Conservation (phyloP, 2,888 invertebrate genomes). For the Geophilus truncorum region DNA sequence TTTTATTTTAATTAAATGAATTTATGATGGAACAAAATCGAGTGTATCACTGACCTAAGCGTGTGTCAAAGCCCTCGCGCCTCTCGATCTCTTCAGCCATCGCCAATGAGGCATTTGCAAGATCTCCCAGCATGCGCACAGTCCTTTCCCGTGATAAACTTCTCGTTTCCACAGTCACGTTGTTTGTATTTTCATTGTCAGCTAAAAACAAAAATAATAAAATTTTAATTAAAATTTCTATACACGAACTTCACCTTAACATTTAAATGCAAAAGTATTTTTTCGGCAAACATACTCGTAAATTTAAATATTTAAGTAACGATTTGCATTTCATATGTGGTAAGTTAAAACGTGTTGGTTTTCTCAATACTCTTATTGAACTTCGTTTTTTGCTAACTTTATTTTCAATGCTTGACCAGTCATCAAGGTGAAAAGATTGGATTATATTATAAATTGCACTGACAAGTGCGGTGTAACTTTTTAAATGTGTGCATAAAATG, state of each 20-base stretch:
- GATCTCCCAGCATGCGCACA: neutral
- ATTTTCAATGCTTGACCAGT: neutral
- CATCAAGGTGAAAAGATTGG: neutral
- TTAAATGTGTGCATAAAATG: slow-evolving; percentile 7
- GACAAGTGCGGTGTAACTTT: neutral
- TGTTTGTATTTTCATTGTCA: slow-evolving; percentile 4
- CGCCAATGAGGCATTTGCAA: neutral
- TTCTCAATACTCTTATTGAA: neutral
- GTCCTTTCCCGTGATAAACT: neutral
- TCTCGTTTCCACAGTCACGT: neutral
- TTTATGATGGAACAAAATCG: neutral
- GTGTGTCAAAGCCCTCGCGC: slow-evolving; percentile 29
- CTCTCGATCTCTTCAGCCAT: slow-evolving; percentile 30
- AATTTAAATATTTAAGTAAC: too few relatives aligned
- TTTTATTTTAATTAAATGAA: neutral
- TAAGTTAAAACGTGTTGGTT: neutral
- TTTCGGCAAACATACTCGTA: too few relatives aligned
- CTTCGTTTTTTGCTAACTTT: neutral
- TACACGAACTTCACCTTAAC: too few relatives aligned
- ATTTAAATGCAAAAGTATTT: too few relatives aligned
- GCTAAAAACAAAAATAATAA: neutral
- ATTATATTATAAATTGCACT: neutral
- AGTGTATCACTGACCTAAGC: slow-evolving; percentile 3
- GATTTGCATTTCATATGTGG: too few relatives aligned
- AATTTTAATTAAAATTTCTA: neutral